Evolutionary conservation across 2,888 invertebrate species (phyloP).

Genomic region (Orthosia gracilis): DNA sequence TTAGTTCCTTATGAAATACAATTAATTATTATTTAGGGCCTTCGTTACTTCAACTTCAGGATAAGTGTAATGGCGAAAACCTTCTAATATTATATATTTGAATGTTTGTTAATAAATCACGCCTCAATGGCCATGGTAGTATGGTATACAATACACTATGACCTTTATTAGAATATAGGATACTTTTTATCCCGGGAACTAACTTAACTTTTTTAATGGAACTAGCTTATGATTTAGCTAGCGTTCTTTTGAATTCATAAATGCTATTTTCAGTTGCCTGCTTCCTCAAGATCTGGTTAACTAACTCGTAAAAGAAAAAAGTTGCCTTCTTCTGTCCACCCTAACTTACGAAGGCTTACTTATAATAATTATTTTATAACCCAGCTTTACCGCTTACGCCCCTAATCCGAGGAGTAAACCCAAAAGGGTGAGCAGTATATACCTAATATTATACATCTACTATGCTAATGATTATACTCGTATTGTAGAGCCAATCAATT

Average conservation of each 20-base stretch:
- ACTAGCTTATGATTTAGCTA: too few relatives aligned
- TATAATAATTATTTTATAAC: conserved; percentile 60
- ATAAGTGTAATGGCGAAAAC: not conserved
- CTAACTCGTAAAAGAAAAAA: conserved; percentile 13
- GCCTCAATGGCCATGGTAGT: too few relatives aligned
- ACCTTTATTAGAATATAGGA: too few relatives aligned
- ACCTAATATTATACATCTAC: conserved; percentile 27
- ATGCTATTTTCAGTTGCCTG: not conserved
- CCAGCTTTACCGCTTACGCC: conserved; percentile 52
- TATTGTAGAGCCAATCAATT: conserved; percentile 6
- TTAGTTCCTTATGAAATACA: not conserved
- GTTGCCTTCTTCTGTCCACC: conserved; percentile 12
- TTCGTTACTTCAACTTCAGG: not conserved
- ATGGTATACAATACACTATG: too few relatives aligned
- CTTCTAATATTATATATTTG: not conserved
- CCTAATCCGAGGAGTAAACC: conserved; percentile 46
- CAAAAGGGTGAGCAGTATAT: conserved; percentile 48
- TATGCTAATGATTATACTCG: conserved; percentile 10
- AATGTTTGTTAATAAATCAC: too few relatives aligned
- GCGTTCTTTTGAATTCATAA: too few relatives aligned
- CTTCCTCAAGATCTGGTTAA: not conserved
- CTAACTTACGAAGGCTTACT: conserved; percentile 42
- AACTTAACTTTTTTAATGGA: too few relatives aligned
- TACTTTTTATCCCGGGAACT: too few relatives aligned
- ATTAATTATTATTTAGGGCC: not conserved